Base-by-base conservation (phyloP, 2,888 invertebrate species). In the Amorpha juglandis region DNA sequence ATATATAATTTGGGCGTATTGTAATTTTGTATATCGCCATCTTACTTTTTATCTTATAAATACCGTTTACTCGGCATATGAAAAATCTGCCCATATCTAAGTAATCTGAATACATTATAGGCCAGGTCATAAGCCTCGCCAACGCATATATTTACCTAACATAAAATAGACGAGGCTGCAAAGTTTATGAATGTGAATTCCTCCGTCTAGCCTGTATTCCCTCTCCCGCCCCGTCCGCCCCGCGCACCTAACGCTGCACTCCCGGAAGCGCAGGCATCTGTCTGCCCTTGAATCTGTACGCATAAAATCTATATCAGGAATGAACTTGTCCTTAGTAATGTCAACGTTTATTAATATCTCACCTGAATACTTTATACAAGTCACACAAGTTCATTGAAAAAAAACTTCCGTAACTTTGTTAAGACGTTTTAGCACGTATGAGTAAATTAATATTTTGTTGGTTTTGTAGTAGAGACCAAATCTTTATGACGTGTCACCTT, bases 141-240 rank as follows among this genome's bases (percentile, higher is more conserved):
- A 38, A 51, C 51, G 11, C 19, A 51, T 19, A 51, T 51, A 51
- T 51, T 51, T 51, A 14, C 51, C 8, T 51, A 21, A 51, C 19
- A 21, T 51, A 19, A 52, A 50, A 21, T 52, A 52, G 27, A 52
- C 27, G 14, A 21, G 27, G 14, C 27, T 52, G 52, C 52, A 52
- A 52, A 52, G 14, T 52, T 52, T 14, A 33, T 52, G 52, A 52
- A 52, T 33, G 52, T 50, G 8, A 50, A 50, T n/a, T 21, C 21
- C 19, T 48, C 19, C 19, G 19, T 50, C 50, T 50, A 21, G 50
- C 19, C 45, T 45, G 45, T 3, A 14, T 45, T 6, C 27, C 52
- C 50, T 14, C 52, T 8, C 52, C 33, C 27, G 0, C 27, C 27
- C 12, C 27, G 27, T 12, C 52, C 52, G 14, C 52, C 52, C 21